These are phyloP conservation scores for Amitus sp. DNA, from an alignment of 2,888 invertebrate species.

Conservation along the genomic window DNA sequence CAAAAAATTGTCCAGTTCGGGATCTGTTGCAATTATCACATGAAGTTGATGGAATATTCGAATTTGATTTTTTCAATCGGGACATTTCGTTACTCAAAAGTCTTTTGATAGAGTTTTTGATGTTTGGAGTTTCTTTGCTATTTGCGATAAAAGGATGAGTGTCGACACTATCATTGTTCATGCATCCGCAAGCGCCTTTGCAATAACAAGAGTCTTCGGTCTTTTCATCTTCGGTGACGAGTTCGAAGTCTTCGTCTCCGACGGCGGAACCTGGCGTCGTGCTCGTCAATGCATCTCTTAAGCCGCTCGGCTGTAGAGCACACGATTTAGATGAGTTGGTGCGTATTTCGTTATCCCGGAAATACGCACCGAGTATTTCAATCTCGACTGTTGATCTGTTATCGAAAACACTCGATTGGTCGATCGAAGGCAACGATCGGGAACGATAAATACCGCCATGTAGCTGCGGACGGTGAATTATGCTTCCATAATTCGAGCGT, in stretches of 20 bases:
- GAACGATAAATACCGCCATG: slow-evolving; percentile 42
- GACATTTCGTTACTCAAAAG: slow-evolving; percentile 39
- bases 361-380: slow-evolving; percentile 57
- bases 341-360: slow-evolving; percentile 39
- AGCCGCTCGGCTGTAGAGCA: slow-evolving; percentile 53
- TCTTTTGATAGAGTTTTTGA: slow-evolving; percentile 44
- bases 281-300: slow-evolving; percentile 50
- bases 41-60: slow-evolving; percentile 39
- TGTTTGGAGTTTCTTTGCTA: slow-evolving; percentile 11
- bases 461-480: slow-evolving; percentile 42
- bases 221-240: slow-evolving; percentile 18
- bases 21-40: slow-evolving; percentile 40
- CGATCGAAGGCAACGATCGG: slow-evolving; percentile 35
- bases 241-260: slow-evolving; percentile 35
- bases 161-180: slow-evolving; percentile 18
- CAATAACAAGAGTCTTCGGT: slow-evolving; percentile 45
- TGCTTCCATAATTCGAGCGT: slow-evolving; percentile 18
- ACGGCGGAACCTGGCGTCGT: slow-evolving; percentile 46
- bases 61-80: slow-evolving; percentile 28
- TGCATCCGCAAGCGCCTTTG: slow-evolving; percentile 59
- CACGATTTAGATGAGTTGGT: slow-evolving; percentile 37
- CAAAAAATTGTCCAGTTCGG: slow-evolving; percentile 41
- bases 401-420: slow-evolving; percentile 21
- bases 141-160: neutral
- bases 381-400: slow-evolving; percentile 44